phyloP scores from a whole-genome alignment of 2,888 invertebrate genomes.

The Stenolophus ochropezus region DNA sequence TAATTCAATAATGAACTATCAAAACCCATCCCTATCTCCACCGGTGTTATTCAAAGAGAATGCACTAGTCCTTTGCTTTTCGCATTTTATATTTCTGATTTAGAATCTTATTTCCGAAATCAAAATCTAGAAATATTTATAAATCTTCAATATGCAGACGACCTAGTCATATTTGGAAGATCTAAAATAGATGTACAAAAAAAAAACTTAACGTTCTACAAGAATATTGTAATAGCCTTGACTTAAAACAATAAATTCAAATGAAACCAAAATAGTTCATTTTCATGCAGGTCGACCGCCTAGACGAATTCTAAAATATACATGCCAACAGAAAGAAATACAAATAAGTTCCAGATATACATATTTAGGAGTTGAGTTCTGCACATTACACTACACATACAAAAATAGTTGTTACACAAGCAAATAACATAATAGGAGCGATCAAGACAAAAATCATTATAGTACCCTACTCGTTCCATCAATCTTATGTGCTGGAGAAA shows the following conservation, averaged over 20 bases:
- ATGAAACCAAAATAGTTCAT: background rate
- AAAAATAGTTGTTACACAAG: no score
- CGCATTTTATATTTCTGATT: no score
- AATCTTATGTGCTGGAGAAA: no score
- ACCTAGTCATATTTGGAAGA: slow-evolving; percentile 9
- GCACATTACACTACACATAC: background rate
- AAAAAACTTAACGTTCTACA: background rate
- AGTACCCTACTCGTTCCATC: no score
- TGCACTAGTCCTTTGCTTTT: no score
- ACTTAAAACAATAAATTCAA: background rate
- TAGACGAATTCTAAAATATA: background rate
- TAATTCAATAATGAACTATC: background rate
- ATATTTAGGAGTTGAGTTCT: background rate
- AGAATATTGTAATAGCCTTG: background rate
- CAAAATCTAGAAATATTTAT: no score
- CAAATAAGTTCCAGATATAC: background rate
- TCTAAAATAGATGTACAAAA: background rate
- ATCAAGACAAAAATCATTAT: no score
- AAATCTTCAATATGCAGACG: slow-evolving; percentile 37
- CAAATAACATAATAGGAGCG: no score
- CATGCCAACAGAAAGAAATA: background rate
- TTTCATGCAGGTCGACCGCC: background rate
- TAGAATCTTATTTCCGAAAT: no score
- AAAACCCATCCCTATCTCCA: background rate
- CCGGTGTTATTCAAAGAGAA: background rate